Conservation (phyloP, 2,888 invertebrate species). For the Lymantria dispar region DNA sequence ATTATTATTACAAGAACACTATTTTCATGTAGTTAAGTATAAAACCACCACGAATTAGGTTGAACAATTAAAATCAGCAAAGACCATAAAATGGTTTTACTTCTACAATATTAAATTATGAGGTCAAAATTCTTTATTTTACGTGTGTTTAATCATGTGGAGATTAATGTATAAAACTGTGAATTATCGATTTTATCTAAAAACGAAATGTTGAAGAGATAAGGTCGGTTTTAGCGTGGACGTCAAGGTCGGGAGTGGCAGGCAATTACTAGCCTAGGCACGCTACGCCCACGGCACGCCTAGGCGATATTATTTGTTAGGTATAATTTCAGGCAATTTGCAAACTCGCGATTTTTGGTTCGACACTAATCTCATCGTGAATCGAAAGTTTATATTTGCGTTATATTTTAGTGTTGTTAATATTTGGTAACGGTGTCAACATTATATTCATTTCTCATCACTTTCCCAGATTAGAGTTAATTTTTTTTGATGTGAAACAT, state of each 20-base stretch:
- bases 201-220: slow-evolving; percentile 24
- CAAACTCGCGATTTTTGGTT: slow-evolving; percentile 8
- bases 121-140: not conserved
- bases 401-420: not conserved
- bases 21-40: not conserved
- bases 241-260: slow-evolving; percentile 26
- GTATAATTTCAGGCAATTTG: slow-evolving; percentile 7
- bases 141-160: not conserved
- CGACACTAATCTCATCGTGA: not conserved
- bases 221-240: slow-evolving; percentile 18
- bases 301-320: slow-evolving; percentile 13
- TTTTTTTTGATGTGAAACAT: too few relatives aligned
- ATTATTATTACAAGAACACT: not conserved
- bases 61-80: not conserved
- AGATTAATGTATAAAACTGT: not conserved
- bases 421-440: not conserved
- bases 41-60: not conserved
- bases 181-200: slow-evolving; percentile 10
- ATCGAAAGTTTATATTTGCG: not conserved
- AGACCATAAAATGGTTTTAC: not conserved
- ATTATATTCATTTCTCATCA: not conserved
- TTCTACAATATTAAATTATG: not conserved
- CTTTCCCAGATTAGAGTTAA: not conserved
- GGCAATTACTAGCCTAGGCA: slow-evolving; percentile 29
- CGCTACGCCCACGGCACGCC: slow-evolving; percentile 30